These are phyloP conservation scores for Chrysolina americana DNA, from an alignment of 2,888 invertebrate species.

Conservation along the genomic window DNA sequence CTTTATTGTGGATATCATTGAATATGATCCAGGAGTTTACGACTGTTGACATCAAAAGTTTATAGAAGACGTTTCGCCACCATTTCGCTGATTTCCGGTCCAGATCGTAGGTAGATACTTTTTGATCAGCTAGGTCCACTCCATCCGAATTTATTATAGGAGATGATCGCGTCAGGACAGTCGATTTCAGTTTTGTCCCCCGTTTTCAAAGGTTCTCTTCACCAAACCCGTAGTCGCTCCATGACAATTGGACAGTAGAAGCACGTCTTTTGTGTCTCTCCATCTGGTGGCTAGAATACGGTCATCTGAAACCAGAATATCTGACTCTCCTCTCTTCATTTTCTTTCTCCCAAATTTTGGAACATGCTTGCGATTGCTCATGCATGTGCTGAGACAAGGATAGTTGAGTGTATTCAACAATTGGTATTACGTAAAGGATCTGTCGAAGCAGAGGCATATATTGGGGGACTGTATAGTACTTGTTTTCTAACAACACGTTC, in stretches of 20 bases:
- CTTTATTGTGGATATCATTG: constrained; percentile 7
- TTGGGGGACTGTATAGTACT: too few species aligned
- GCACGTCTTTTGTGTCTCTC: constrained; percentile 27
- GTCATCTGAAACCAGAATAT: too few species aligned
- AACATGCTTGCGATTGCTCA: too few species aligned
- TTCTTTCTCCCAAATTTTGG: too few species aligned
- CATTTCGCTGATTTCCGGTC: constrained; percentile 25
- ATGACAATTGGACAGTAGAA: constrained; percentile 17
- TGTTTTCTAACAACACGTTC: too few species aligned
- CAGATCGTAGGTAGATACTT: constrained; percentile 29
- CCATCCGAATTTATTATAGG: constrained; percentile 23
- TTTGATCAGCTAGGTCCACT: constrained; percentile 25
- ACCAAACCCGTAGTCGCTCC: neutral
- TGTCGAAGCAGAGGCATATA: too few species aligned
- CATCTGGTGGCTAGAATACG: too few species aligned
- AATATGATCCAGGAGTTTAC: constrained; percentile 29
- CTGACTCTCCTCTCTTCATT: too few species aligned
- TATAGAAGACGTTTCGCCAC: constrained; percentile 16
- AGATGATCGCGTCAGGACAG: constrained; percentile 19
- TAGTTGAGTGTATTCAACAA: too few species aligned
- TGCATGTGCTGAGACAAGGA: too few species aligned
- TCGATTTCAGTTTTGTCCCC: neutral
- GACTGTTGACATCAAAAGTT: constrained; percentile 14
- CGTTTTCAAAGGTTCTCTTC: constrained; percentile 21
- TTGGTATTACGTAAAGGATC: too few species aligned